Conservation (phyloP, 2,797 vertebrate genomes). For the Rhinella marina region DNA sequence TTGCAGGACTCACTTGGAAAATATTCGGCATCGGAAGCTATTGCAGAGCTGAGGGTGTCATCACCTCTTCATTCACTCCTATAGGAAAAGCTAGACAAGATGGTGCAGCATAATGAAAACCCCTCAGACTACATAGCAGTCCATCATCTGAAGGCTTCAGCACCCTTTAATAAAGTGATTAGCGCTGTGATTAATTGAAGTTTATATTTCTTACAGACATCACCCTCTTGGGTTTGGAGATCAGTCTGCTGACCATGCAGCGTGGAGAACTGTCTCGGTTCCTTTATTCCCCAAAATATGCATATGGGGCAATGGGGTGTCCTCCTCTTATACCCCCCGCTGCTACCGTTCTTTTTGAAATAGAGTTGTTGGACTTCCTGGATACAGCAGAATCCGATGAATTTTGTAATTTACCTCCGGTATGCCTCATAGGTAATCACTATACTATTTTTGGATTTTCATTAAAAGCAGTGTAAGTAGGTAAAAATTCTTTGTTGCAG, state of each 20-base stretch:
- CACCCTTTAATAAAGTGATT: too few species aligned
- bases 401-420: constrained; percentile 79
- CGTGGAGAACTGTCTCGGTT: constrained; percentile 89
- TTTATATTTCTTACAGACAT: constrained; percentile 77
- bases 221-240: constrained; percentile 85
- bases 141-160: too few species aligned
- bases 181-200: neutral
- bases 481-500: constrained; percentile 69
- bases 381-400: constrained; percentile 83
- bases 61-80: too few species aligned
- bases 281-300: constrained; percentile 81
- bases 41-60: too few species aligned
- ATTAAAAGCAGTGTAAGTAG: neutral
- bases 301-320: constrained; percentile 87
- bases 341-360: constrained; percentile 82
- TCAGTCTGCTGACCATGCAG: constrained; percentile 88
- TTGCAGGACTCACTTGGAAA: neutral
- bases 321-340: constrained; percentile 83
- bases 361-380: constrained; percentile 87
- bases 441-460: neutral
- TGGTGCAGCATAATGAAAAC: too few species aligned
- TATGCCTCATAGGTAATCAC: constrained; percentile 64
- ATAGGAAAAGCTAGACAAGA: too few species aligned
- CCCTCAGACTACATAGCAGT: too few species aligned
- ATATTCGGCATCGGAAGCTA: too few species aligned